Conservation (phyloP, 2,797 vertebrate genomes). For the Cossypha caffra region DNA sequence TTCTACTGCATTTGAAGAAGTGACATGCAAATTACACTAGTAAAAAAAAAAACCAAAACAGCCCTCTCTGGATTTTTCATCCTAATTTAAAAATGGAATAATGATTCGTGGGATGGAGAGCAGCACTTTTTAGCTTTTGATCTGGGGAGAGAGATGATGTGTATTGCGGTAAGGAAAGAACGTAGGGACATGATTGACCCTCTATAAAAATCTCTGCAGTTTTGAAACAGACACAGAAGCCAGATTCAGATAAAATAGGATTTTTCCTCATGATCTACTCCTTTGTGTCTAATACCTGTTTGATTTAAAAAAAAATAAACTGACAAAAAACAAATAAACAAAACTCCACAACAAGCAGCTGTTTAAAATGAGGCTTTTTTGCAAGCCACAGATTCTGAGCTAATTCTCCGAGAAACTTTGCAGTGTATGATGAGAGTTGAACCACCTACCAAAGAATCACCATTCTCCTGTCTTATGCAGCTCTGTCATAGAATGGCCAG, state of each 20-base stretch:
- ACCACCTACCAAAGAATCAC: accelerated
- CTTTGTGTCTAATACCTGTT: neutral
- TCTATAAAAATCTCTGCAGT: neutral
- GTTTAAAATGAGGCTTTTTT: neutral
- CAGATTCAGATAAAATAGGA: neutral
- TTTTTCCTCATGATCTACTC: neutral
- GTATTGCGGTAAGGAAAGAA: neutral
- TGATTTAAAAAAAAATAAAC: neutral
- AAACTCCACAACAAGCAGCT: neutral
- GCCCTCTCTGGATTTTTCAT: neutral
- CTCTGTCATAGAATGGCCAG: neutral
- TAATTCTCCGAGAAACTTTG: neutral
- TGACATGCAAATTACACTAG: neutral
- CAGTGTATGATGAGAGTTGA: neutral
- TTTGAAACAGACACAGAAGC: neutral
- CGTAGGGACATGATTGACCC: accelerated
- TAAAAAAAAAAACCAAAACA: neutral
- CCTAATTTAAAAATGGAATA: neutral
- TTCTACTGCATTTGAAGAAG: neutral
- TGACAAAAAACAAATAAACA: neutral
- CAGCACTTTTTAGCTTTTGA: neutral
- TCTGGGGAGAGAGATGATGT: neutral
- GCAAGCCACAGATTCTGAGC: neutral
- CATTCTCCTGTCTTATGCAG: neutral
- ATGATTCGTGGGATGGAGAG: accelerated